These are phyloP conservation scores for Theonella swinhoei DNA, from an alignment of 37 sponge, comb jelly and placozoan genomes.

Conservation along the genomic window DNA sequence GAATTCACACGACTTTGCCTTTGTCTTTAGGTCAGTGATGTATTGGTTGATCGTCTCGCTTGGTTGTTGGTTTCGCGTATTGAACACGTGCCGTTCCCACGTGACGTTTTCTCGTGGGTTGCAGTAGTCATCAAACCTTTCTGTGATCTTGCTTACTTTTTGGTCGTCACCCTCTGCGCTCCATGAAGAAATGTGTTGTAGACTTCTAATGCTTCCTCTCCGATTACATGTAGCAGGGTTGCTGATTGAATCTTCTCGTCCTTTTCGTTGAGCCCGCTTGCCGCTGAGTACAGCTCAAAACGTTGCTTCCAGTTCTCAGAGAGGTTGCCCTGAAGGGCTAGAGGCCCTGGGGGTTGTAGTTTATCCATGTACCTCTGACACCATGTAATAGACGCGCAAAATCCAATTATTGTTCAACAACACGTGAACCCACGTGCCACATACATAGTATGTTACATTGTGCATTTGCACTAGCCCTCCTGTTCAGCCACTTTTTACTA, in stretches of 20 bases:
- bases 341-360: too few species aligned
- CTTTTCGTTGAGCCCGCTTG: conserved; percentile 2
- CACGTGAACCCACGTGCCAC: too few species aligned
- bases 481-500: too few species aligned
- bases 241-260: conserved; percentile 3
- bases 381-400: too few species aligned
- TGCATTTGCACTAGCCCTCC: too few species aligned
- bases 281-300: conserved; percentile 15
- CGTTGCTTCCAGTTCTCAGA: conserved; percentile 33
- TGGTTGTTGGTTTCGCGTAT: conserved; percentile 32
- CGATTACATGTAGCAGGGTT: conserved; percentile 24
- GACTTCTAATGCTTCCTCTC: conserved; percentile 27
- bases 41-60: conserved; percentile 38
- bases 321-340: conserved; percentile 34
- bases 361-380: too few species aligned
- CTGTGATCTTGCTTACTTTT: too few species aligned
- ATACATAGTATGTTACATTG: too few species aligned
- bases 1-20: conserved; percentile 40
- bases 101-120: conserved; percentile 36
- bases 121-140: conserved; percentile 33
- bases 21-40: conserved; percentile 8
- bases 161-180: not conserved
- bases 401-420: too few species aligned
- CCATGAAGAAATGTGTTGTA: conserved; percentile 37
- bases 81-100: conserved; percentile 50